phyloP scores from a whole-genome alignment of 2,888 invertebrate genomes.

The Liodrosophila aerea region DNA sequence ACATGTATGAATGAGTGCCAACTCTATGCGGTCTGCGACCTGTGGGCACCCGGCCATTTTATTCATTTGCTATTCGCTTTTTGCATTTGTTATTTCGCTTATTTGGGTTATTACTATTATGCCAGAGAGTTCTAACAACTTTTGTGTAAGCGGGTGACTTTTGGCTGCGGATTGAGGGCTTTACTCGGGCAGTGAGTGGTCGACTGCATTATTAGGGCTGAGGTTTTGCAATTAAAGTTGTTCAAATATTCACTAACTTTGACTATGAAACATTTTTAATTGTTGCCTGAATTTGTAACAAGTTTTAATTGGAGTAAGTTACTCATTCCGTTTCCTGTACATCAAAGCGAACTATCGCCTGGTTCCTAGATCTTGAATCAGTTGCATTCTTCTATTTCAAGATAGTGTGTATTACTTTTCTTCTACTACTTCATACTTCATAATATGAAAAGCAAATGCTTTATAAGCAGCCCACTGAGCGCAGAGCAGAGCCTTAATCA shows the following conservation, averaged over 20 bases:
- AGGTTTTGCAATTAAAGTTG: no score
- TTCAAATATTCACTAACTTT: no score
- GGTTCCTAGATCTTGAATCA: slow-evolving; percentile 39
- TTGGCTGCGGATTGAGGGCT: slow-evolving; percentile 25
- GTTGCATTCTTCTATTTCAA: slow-evolving; percentile 38
- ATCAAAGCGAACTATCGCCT: background rate
- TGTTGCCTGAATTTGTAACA: no score
- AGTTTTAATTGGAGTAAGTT: no score
- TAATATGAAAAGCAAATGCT: slow-evolving; percentile 34
- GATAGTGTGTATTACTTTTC: slow-evolving; percentile 43
- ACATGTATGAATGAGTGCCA: slow-evolving; percentile 1
- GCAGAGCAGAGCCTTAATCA: slow-evolving; percentile 34
- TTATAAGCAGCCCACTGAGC: slow-evolving; percentile 27
- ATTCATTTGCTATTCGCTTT: slow-evolving; percentile 63
- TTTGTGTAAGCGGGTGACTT: slow-evolving; percentile 19
- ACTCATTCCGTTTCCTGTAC: background rate
- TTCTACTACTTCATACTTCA: slow-evolving; percentile 9
- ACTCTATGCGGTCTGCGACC: slow-evolving; percentile 9
- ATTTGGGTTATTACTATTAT: slow-evolving; percentile 7
- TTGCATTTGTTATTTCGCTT: slow-evolving; percentile 52
- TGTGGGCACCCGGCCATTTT: slow-evolving; percentile 29
- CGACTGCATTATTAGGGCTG: background rate
- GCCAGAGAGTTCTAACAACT: slow-evolving; percentile 39
- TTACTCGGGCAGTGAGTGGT: no score
- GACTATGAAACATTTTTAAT: no score